Base-by-base conservation (phyloP, 2,113 vertebrate genomes). In the Misgurnus anguillicaudatus region DNA sequence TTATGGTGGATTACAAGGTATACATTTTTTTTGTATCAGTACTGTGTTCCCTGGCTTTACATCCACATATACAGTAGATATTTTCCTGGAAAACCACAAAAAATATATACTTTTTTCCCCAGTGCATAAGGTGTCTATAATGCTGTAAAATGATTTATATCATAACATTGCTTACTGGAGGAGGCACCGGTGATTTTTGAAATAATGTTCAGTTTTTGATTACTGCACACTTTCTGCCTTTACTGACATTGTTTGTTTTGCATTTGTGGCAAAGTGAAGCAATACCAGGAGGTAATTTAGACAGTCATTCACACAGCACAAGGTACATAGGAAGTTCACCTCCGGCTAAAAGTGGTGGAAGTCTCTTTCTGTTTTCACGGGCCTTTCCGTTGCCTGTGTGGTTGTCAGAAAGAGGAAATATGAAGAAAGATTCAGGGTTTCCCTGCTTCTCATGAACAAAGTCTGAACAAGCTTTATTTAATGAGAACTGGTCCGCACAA, bases 321-420 rank as follows among this genome's bases (percentile, higher is more conserved):
- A 77, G 31, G 63, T 66, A 48, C 62, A 67, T 21, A 58, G 10
- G 58, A 65, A 68, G 63, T 61, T 65, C 51, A 66, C 61, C 53
- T 79, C 41, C 11, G 21, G 53, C 60, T 57, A 78, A 77, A 80
- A 48, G 14, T 51, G 48, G 48, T 75, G 77, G 80, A 84, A 63
- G 55, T 75, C 42, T 75, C 67, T 75, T 42, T 74, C 14, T 78
- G 64, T 67, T 58, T 61, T 80, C 39, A 74, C 60, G 10, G 61
- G 16, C 42, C 57, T 71, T 69, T 66, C 41, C 51, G 73, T 17
- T 41, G 5, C 60, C 69, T 14, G 62, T 73, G 53, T 83, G 55
- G 45, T 81, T 85, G 68, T 51, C 21, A 55, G 36, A 38, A 80
- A 75, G 62, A 84, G 73, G 80, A 84, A 82, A 65, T 80, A 9